Conservation (phyloP, 2,113 vertebrate genomes). For the Brachyhypopomus occidentalis region DNA sequence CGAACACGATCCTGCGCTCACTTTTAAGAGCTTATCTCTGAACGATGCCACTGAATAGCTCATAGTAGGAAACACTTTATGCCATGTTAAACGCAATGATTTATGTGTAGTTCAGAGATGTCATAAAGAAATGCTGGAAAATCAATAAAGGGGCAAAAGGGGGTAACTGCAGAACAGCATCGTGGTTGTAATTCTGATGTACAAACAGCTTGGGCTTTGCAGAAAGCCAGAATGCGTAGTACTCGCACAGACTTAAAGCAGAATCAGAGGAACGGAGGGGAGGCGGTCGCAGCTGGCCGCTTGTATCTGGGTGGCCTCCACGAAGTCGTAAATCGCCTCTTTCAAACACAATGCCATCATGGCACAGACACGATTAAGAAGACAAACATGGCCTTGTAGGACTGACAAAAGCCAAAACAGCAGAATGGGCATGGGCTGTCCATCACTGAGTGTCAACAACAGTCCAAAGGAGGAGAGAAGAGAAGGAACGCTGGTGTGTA, state of each 20-base stretch:
- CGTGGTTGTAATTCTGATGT: slow-evolving; percentile 36
- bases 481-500: background rate
- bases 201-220: slow-evolving; percentile 29
- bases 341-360: slow-evolving; percentile 1
- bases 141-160: slow-evolving; percentile 27
- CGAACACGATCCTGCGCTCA: slow-evolving; percentile 23
- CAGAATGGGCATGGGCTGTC: background rate
- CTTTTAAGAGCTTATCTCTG: slow-evolving; percentile 25
- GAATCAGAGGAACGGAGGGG: background rate
- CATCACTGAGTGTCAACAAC: background rate
- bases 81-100: slow-evolving; percentile 36
- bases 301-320: background rate
- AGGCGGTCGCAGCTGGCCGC: background rate
- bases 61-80: slow-evolving; percentile 11
- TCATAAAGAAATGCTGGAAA: slow-evolving; percentile 19
- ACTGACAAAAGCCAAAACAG: slow-evolving; percentile 13
- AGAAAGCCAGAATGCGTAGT: background rate
- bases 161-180: slow-evolving; percentile 42
- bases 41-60: slow-evolving; percentile 17
- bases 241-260: slow-evolving; percentile 19
- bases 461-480: background rate
- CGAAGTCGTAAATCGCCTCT: slow-evolving; percentile 14
- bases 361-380: slow-evolving; percentile 4
- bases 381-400: background rate
- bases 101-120: slow-evolving; percentile 19